Percentiles rank a stretch among this genome's conserved stretches.
These are phyloP conservation scores for Penaeus chinensis DNA, from an alignment of 1,140 invertebrate genomes.

Conservation along the genomic window DNA sequence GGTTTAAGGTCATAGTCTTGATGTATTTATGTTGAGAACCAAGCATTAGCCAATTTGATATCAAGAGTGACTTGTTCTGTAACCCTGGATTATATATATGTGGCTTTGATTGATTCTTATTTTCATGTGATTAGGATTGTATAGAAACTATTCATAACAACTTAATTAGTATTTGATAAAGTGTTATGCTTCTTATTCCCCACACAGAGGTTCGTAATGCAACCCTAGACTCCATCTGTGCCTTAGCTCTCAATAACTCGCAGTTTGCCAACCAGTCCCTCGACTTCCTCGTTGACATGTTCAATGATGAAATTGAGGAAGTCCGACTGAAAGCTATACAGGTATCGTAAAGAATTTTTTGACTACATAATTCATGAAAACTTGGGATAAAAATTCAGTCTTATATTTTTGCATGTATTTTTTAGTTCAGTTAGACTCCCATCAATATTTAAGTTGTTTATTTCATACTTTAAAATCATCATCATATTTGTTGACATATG, in stretches of 20 bases:
- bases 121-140: constrained; percentile 16
- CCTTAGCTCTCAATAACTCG: constrained; percentile 84
- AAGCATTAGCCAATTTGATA: no score
- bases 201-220: constrained; percentile 88
- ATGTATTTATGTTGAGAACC: no score
- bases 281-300: constrained; percentile 99
- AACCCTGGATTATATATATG: no score
- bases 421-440: no score
- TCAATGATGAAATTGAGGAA: constrained; percentile 99
- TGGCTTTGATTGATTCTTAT: neutral
- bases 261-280: constrained; percentile 87
- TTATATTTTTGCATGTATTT: neutral
- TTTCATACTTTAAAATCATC: no score
- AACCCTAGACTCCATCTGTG: constrained; percentile 92
- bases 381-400: neutral
- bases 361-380: neutral
- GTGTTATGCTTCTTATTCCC: neutral
- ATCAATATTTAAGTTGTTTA: no score
- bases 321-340: constrained; percentile 94
- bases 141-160: constrained; percentile 37
- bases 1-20: neutral
- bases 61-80: no score
- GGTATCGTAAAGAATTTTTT: constrained; percentile 69
- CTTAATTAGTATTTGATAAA: neutral
- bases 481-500: no score